Evolutionary conservation across 2,888 invertebrate genomes (phyloP).

Genomic region (Diarsia mendica): DNA sequence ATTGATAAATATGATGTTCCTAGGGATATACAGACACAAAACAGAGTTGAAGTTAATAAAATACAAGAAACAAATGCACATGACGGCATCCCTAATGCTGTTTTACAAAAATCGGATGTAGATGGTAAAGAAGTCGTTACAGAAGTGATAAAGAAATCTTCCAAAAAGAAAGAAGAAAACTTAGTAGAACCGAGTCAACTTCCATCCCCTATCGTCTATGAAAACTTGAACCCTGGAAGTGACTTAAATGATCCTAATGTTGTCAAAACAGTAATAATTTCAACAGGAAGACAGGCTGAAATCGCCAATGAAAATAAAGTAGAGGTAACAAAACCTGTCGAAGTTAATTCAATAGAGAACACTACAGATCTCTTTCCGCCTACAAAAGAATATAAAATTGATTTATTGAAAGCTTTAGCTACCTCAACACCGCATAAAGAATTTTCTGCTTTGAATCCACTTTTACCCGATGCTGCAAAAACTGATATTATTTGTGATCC

Average conservation of each 20-base stretch:
- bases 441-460: slow-evolving; percentile 38
- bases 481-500: slow-evolving; percentile 60
- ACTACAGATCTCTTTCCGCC: slow-evolving; percentile 34
- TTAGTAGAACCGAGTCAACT: slow-evolving; percentile 26
- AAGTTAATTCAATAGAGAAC: slow-evolving; percentile 35
- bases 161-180: slow-evolving; percentile 17
- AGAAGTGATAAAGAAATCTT: slow-evolving; percentile 27
- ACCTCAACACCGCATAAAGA: slow-evolving; percentile 83
- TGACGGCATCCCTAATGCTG: slow-evolving; percentile 3
- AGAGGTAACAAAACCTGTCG: slow-evolving; percentile 21
- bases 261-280: slow-evolving; percentile 80
- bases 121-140: slow-evolving; percentile 7
- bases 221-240: slow-evolving; percentile 61
- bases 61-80: background rate
- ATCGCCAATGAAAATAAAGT: slow-evolving; percentile 35
- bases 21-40: background rate
- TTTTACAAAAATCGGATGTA: slow-evolving; percentile 16
- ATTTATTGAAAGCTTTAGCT: slow-evolving; percentile 76
- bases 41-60: slow-evolving; percentile 8
- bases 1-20: background rate
- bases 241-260: slow-evolving; percentile 65
- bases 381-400: slow-evolving; percentile 49
- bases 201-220: slow-evolving; percentile 42
- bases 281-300: slow-evolving; percentile 76
- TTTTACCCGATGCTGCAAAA: slow-evolving; percentile 38